phyloP scores from a whole-genome alignment of 2,888 invertebrate genomes.

The Pachymerium ferrugineum region DNA sequence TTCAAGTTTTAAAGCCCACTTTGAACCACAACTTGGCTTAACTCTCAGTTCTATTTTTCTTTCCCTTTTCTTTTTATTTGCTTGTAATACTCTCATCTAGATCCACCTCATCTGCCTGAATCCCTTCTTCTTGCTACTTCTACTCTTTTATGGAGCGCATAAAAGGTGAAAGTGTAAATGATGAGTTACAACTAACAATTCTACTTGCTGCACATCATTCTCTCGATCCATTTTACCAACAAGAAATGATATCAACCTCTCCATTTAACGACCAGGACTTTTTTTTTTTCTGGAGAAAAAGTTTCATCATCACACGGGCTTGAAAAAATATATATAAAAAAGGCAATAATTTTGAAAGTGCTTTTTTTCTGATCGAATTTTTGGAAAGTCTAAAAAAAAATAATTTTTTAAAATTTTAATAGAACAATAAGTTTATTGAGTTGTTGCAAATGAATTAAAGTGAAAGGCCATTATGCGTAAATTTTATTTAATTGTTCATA shows the following conservation, averaged over 20 bases:
- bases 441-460: too few relatives aligned
- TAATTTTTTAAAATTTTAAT: too few relatives aligned
- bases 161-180: slow-evolving; percentile 13
- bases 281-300: neutral
- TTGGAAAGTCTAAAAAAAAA: too few relatives aligned
- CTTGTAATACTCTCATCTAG: neutral
- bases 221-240: neutral
- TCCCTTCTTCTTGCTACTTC: neutral
- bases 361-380: too few relatives aligned
- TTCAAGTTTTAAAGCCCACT: neutral
- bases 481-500: neutral
- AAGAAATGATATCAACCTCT: neutral
- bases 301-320: too few relatives aligned
- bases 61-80: neutral
- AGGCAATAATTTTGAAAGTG: too few relatives aligned
- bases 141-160: neutral
- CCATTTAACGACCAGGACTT: neutral
- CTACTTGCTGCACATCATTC: neutral
- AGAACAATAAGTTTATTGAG: too few relatives aligned
- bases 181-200: slow-evolving; percentile 8
- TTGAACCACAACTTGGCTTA: neutral
- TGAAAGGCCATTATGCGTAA: too few relatives aligned
- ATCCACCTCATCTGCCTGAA: neutral
- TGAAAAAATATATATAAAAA: too few relatives aligned
- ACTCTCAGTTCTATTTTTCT: neutral